These are phyloP conservation scores for Homarus americanus DNA, from an alignment of 1,140 invertebrate genomes.

Conservation along the genomic window DNA sequence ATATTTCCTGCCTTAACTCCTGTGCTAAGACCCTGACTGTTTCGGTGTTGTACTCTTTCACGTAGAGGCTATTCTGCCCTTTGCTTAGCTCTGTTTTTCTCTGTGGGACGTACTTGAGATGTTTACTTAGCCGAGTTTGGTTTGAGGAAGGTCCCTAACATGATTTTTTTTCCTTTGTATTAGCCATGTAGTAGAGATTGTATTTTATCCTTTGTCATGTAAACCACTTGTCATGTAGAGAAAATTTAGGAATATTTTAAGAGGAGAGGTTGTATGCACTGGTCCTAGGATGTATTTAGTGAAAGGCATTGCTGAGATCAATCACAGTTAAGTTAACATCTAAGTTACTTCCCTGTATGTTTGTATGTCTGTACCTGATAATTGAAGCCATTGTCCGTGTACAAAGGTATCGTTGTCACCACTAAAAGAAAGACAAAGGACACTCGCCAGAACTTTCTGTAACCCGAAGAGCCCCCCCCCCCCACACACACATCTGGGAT, in stretches of 20 bases:
- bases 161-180: constrained; percentile 1
- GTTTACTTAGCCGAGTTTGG: constrained; percentile 60
- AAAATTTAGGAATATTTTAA: constrained; percentile 37
- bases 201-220: constrained; percentile 54
- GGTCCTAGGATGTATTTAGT: constrained; percentile 14
- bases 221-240: constrained; percentile 49
- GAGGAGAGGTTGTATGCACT: constrained; percentile 37
- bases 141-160: constrained; percentile 50
- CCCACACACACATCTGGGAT: constrained; percentile 16
- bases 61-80: constrained; percentile 65
- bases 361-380: constrained; percentile 71
- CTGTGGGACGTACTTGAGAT: constrained; percentile 58
- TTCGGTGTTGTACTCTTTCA: constrained; percentile 64
- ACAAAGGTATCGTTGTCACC: constrained; percentile 70
- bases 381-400: constrained; percentile 69
- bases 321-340: constrained; percentile 65
- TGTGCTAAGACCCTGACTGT: constrained; percentile 63
- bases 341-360: constrained; percentile 61
- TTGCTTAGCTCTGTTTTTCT: constrained; percentile 65
- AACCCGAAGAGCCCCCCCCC: constrained; percentile 21
- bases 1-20: constrained; percentile 69
- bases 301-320: constrained; percentile 44
- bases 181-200: constrained; percentile 9
- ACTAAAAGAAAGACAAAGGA: constrained; percentile 66
- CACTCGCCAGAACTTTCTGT: constrained; percentile 55